Conservation (phyloP, 1,140 invertebrate genomes). For the Orchestia grillus region DNA sequence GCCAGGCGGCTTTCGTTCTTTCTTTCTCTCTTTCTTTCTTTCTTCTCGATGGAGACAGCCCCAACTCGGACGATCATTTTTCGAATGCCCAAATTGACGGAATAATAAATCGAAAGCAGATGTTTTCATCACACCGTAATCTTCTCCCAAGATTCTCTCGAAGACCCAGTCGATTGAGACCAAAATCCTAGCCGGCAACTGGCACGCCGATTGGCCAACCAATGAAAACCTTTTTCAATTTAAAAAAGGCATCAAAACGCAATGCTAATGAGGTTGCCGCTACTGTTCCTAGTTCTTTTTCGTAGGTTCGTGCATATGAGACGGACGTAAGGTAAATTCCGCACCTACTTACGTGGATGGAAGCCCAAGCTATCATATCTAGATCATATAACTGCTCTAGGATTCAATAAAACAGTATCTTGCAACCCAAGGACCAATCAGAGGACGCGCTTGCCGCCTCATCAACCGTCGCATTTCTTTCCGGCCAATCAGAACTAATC, state of each 20-base stretch:
- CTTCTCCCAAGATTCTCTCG: conserved; percentile 2
- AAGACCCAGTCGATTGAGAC: neutral
- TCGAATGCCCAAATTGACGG: conserved; percentile 3
- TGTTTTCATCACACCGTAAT: conserved; percentile 8
- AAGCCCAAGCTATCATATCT: neutral
- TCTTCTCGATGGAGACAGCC: neutral
- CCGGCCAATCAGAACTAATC: conserved; percentile 55
- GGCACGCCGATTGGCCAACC: neutral
- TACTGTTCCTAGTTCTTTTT: neutral
- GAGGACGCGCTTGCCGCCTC: neutral
- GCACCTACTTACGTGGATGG: neutral
- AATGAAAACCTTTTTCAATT: neutral
- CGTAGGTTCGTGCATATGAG: neutral
- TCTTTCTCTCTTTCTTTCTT: neutral
- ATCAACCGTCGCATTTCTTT: conserved; percentile 55
- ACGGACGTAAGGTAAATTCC: neutral
- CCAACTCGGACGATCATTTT: neutral
- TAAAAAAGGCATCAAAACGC: neutral
- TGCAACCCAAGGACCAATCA: conserved; percentile 21
- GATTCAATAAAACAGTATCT: neutral
- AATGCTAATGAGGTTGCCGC: neutral
- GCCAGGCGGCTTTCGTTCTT: neutral
- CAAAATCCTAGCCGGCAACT: conserved; percentile 27
- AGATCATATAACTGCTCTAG: neutral
- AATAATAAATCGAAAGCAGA: conserved; percentile 48